phyloP scores from a whole-genome alignment of 2,113 vertebrate species.

The Typhlomys cinereus region DNA sequence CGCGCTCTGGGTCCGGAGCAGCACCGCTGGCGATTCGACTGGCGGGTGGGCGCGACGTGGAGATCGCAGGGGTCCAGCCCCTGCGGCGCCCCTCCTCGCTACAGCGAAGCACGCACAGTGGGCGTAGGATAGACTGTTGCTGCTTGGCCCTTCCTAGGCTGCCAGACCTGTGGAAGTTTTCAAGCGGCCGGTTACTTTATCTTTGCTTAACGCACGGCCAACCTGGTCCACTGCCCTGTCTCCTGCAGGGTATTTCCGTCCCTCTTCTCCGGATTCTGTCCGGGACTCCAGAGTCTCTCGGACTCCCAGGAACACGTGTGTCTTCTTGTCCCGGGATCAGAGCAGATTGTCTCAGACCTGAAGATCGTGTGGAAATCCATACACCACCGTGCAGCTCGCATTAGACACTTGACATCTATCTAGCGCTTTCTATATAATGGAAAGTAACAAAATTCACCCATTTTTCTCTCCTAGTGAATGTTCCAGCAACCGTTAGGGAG shows the following conservation, averaged over 20 bases:
- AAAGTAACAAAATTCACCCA: neutral
- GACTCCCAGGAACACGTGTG: neutral
- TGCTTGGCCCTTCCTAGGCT: neutral
- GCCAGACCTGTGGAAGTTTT: constrained; percentile 58
- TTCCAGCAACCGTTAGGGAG: neutral
- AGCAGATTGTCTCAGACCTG: neutral
- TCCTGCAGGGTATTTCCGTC: fast-evolving
- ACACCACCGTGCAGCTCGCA: neutral
- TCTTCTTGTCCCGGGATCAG: neutral
- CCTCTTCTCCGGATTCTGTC: too few species aligned
- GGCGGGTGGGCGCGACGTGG: constrained; percentile 5
- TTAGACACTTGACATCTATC: neutral
- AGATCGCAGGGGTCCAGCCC: neutral
- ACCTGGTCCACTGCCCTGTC: neutral
- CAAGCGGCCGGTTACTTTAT: neutral
- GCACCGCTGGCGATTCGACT: neutral
- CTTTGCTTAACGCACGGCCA: neutral
- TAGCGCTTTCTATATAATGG: neutral
- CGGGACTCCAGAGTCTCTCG: neutral
- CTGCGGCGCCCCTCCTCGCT: constrained; percentile 47
- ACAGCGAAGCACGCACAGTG: neutral
- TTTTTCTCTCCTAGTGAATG: neutral
- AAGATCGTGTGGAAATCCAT: neutral
- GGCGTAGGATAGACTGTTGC: neutral
- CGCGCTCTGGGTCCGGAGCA: neutral